A percentile compares a stretch with the other conserved stretches of the same genome.
phyloP scores from a whole-genome alignment of 1,140 invertebrate genomes.

The Lordiphosa stackelbergi region DNA sequence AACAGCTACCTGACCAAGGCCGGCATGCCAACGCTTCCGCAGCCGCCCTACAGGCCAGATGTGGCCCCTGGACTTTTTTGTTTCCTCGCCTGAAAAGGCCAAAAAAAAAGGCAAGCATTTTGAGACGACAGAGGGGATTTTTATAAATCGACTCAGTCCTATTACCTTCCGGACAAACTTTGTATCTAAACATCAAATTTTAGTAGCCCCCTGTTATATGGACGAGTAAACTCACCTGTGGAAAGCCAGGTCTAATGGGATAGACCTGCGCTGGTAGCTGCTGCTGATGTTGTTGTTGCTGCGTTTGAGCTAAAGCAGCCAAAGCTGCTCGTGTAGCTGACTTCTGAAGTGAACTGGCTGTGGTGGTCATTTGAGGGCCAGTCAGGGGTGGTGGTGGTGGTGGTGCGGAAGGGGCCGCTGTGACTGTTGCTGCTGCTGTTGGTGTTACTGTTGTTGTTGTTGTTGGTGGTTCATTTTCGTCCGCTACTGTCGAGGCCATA shows the following conservation, averaged over 20 bases:
- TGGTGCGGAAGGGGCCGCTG: conserved; percentile 7
- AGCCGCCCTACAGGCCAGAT: too few relatives aligned
- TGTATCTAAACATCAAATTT: too few relatives aligned
- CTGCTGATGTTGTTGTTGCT: conserved; percentile 26
- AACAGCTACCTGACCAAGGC: too few relatives aligned
- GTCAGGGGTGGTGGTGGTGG: conserved; percentile 8
- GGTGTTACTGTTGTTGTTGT: conserved; percentile 21
- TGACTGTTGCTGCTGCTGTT: conserved; percentile 12
- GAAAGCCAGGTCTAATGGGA: conserved; percentile 85
- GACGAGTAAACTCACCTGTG: conserved; percentile 77
- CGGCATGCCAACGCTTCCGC: too few relatives aligned
- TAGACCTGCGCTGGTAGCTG: conserved; percentile 75
- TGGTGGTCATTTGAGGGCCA: conserved; percentile 78
- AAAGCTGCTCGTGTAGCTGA: conserved; percentile 48
- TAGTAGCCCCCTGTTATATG: too few relatives aligned
- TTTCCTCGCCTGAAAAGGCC: too few relatives aligned
- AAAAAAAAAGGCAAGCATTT: too few relatives aligned
- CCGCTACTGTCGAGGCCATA: conserved; percentile 25
- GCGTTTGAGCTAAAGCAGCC: conserved; percentile 41
- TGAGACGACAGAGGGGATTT: too few relatives aligned
- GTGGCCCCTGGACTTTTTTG: too few relatives aligned
- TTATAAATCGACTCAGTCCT: too few relatives aligned
- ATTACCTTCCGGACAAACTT: too few relatives aligned
- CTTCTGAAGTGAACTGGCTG: conserved; percentile 45
- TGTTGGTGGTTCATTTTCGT: conserved; percentile 60